Conservation (phyloP, 1,140 invertebrate genomes). For the Forficula auricularia region DNA sequence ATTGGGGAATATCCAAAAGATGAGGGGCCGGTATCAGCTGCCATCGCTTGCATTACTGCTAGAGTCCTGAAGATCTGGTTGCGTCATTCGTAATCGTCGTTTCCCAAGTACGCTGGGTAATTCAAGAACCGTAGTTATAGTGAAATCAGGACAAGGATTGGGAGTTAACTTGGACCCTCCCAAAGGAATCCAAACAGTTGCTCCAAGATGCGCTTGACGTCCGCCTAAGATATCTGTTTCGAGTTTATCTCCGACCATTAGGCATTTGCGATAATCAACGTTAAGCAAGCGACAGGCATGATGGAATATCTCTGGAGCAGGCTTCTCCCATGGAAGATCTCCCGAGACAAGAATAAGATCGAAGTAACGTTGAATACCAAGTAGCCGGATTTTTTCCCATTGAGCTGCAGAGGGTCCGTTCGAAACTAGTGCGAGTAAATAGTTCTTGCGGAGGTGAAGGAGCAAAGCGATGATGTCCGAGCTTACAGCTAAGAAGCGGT, state of each 20-base stretch:
- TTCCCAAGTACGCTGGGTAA: constrained; percentile 10
- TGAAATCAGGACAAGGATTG: constrained; percentile 14
- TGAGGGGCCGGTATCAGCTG: constrained; percentile 11
- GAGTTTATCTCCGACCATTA: constrained; percentile 73
- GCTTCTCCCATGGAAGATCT: constrained; percentile 69
- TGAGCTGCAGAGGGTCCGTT: constrained; percentile 68
- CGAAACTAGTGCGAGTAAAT: constrained; percentile 57
- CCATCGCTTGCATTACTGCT: constrained; percentile 16
- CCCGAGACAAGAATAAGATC: constrained; percentile 63
- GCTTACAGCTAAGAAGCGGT: constrained; percentile 45
- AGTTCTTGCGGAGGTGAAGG: constrained; percentile 43
- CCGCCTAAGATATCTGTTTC: constrained; percentile 72
- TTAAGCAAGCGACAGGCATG: constrained; percentile 54
- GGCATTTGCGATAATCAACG: constrained; percentile 49
- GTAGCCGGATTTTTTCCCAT: constrained; percentile 63
- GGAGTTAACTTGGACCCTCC: constrained; percentile 26
- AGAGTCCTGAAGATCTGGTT: constrained; percentile 11
- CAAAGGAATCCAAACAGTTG: constrained; percentile 58
- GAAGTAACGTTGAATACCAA: constrained; percentile 49
- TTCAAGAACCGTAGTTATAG: constrained; percentile 12
- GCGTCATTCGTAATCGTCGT: neutral
- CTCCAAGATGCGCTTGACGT: constrained; percentile 49
- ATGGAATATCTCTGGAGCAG: constrained; percentile 46
- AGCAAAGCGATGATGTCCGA: constrained; percentile 46
- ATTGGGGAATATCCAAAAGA: too few relatives aligned